Evolutionary conservation across 2,113 vertebrate species (phyloP), one percentile per base, ranked within the genome.

Genomic region (Macrotis lagotis): DNA sequence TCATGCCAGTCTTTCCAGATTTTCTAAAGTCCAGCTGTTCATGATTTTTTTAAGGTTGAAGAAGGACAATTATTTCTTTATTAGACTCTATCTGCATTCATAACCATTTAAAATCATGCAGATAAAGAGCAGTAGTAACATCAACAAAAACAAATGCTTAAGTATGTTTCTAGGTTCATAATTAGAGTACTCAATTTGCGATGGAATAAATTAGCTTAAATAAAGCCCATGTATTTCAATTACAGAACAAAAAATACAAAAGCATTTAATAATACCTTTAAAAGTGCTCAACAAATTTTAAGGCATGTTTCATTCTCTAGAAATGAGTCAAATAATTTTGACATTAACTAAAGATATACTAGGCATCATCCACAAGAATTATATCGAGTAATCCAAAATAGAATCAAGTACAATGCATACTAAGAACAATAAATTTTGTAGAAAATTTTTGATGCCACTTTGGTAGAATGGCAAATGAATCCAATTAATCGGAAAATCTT

Each of bases 171-270:
- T 96, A 95, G 94, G 94, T 83, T 95, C 94, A 94, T 5, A 91
- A 47, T 95, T 88, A 95, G 24, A 52, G 31, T 93, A 51, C 91
- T 95, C 94, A 55, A 93, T 94, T 95, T 92, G 48, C 93, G 37
- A 9, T 91, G 91, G 89, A 95, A 28, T 28, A 59, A 96, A 91
- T 47, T 22, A 91, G 92, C 88, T 96, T 93, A 52, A 92, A 95
- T 47, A 53, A 96, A n/a, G 97, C 66, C 96, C 93, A 94, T 48
- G 0, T 93, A 96, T 96, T 97, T 96, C 48, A 95, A 3, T 95
- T 95, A 97, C 47, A 97, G 94, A 96, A 95, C 96, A 96, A 92
- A 96, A 98, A 97, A 97, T 93, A 98, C 92, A 98, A 97, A 97
- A 98, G 97, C 97, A 96, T 94, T 96, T 92, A 94, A 97, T n/a